Base-by-base conservation (phyloP, 2,113 vertebrate genomes). In the Perca schrenkii region DNA sequence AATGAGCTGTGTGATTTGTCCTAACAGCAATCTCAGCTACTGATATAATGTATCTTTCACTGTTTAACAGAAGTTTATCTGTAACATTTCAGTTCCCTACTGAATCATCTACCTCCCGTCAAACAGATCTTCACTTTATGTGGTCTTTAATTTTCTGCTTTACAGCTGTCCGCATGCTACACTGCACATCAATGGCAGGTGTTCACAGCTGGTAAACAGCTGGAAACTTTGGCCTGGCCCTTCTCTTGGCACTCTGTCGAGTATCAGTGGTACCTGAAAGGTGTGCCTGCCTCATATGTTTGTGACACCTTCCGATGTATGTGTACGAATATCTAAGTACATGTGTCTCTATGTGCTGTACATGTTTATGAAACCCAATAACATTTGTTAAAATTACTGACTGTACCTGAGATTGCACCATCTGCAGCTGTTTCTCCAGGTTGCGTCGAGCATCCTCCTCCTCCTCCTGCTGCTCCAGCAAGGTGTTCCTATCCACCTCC, bases 401-500 rank as follows among this genome's bases (percentile, higher is more conserved):
- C 2, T 34, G 54, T 81, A 99, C 98, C 97, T 99, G 98, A 6
- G 95, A 84, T 79, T 99, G 98, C 77, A 97, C 85, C 1, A 91
- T 92, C 14, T 97, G 80, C 90, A 99, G 94, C 88, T 99, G 98
- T 57, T 99, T 99, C 79, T 99, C 98, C 91, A 99, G 91, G 91
- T 96, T 97, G 83, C 95, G 97, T 25, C 97, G 95, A 2, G 96
- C 95, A 83, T 99, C 98, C 73, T 99, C 98, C 0, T 99, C 98
- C 70, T 99, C 98, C 82, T 99, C 98, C 93, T 99, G 98, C 94
- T 99, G 98, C 92, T 99, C 98, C 69, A 97, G 95, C 65, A 99
- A 94, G 57, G 95, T 96, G 94, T 90, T 98, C 94, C 97, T 99
- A 54, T 99, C 98, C 73, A 97, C 97, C 52, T 99, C 98, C 85